Evolutionary conservation across 2,888 invertebrate genomes (phyloP).

Genomic region (Orgyia antiqua): DNA sequence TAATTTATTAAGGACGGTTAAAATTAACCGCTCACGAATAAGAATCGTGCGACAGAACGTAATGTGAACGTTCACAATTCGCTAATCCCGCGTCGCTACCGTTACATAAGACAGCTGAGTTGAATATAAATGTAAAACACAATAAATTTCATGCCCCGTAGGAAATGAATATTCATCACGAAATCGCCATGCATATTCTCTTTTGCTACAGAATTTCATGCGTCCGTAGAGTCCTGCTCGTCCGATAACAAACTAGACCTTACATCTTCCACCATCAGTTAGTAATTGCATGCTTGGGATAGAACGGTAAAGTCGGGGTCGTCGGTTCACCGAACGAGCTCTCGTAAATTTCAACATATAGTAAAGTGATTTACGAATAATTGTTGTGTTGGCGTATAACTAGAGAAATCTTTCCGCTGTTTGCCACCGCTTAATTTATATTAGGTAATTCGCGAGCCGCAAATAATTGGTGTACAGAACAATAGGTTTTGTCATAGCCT

Average conservation of each 20-base stretch:
- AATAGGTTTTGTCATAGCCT: constrained; percentile 77
- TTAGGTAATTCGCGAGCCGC: constrained; percentile 76
- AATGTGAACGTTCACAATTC: constrained; percentile 73
- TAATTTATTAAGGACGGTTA: constrained; percentile 59
- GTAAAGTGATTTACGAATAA: constrained; percentile 79
- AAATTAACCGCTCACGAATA: constrained; percentile 58
- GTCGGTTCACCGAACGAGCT: constrained; percentile 50
- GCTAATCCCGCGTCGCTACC: constrained; percentile 76
- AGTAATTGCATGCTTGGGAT: constrained; percentile 43
- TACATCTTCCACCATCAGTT: constrained; percentile 45
- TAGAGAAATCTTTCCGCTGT: constrained; percentile 79
- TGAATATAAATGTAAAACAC: constrained; percentile 79
- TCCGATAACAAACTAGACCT: constrained; percentile 52
- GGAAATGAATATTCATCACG: constrained; percentile 79
- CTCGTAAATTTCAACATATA: constrained; percentile 79
- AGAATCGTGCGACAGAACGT: constrained; percentile 58
- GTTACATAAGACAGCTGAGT: constrained; percentile 77
- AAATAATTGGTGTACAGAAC: constrained; percentile 76
- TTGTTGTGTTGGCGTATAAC: constrained; percentile 78
- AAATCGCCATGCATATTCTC: constrained; percentile 79
- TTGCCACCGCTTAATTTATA: constrained; percentile 77
- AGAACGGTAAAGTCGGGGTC: constrained; percentile 49
- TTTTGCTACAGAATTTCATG: constrained; percentile 67
- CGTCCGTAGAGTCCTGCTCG: constrained; percentile 43
- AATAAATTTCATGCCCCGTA: constrained; percentile 78